These are phyloP conservation scores for Sthenelais limicola DNA, from an alignment of 2,888 invertebrate species.

Conservation along the genomic window DNA sequence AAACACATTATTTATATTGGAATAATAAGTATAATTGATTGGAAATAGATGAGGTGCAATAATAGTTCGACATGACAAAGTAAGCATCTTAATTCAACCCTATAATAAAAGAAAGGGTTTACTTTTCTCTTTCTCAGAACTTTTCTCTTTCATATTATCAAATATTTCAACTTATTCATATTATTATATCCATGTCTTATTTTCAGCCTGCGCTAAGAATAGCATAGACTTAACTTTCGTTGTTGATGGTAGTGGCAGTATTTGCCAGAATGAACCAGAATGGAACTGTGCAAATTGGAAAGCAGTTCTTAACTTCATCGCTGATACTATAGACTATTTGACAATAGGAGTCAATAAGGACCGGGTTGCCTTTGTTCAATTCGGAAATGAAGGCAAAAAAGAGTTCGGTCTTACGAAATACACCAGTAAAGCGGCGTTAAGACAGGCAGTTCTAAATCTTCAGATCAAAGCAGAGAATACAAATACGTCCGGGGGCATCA, in stretches of 20 bases:
- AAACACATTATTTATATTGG: no score
- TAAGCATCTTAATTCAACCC: no score
- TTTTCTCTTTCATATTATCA: no score
- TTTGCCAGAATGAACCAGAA: neutral
- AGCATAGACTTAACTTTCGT: constrained; percentile 1
- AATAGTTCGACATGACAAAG: no score
- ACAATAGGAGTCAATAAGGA: neutral
- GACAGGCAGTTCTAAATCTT: neutral
- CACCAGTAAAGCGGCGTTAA: neutral
- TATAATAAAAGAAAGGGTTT: no score
- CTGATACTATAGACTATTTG: neutral
- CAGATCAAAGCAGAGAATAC: constrained; percentile 23
- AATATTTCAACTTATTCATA: no score
- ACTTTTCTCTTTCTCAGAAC: no score
- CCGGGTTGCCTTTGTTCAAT: constrained; percentile 22
- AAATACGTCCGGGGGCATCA: constrained; percentile 25
- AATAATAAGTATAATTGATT: no score
- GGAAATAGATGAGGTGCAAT: no score
- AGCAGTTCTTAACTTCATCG: neutral
- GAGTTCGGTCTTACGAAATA: constrained; percentile 8
- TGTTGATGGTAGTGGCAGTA: constrained; percentile 24
- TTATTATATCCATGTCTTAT: no score
- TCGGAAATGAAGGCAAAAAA: constrained; percentile 12
- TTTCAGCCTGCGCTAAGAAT: neutral
- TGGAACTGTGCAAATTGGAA: constrained; percentile 8